These are phyloP conservation scores for Micromys minutus DNA, from an alignment of 2,113 vertebrate species.

Conservation along the genomic window DNA sequence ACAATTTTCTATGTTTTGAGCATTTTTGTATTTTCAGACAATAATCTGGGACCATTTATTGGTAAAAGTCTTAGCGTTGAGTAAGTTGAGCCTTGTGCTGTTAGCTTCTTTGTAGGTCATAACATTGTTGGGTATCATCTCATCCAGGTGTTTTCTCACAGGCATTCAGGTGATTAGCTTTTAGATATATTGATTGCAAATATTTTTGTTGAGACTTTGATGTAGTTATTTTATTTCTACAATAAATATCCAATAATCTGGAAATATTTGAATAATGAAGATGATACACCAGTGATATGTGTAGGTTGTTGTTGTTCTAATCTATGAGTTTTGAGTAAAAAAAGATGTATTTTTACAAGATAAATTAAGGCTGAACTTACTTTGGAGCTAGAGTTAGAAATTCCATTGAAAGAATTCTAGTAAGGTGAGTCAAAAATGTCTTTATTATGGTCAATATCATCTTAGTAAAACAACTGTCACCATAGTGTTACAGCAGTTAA, in stretches of 20 bases:
- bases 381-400: background rate
- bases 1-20: background rate
- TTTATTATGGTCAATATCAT: background rate
- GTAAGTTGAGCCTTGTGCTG: background rate
- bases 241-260: conserved; percentile 16
- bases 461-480: background rate
- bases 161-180: conserved; percentile 22
- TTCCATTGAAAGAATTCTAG: background rate
- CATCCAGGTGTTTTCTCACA: background rate
- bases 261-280: conserved; percentile 7
- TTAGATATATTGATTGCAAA: conserved; percentile 15
- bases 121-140: background rate
- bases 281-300: background rate
- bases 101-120: conserved; percentile 38
- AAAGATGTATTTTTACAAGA: background rate
- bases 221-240: background rate
- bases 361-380: background rate
- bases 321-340: background rate
- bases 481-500: background rate
- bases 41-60: conserved; percentile 14
- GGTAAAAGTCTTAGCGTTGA: background rate
- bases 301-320: background rate
- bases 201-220: conserved; percentile 40
- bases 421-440: background rate
- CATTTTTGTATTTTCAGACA: conserved; percentile 39